phyloP scores from a whole-genome alignment of 1,140 invertebrate species.

The Drosophila pallidifrons region DNA sequence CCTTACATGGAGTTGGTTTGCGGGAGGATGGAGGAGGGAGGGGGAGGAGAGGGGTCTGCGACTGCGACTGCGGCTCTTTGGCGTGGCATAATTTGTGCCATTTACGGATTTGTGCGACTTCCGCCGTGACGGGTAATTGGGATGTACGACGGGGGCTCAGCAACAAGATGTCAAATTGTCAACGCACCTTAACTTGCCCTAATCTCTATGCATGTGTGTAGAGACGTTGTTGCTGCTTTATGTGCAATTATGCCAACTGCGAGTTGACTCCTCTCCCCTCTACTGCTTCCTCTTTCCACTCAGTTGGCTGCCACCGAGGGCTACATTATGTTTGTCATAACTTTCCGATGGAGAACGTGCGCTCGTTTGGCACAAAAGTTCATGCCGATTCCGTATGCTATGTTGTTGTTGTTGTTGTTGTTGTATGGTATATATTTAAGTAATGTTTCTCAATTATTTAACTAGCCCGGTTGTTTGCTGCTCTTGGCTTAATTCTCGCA shows the following conservation, averaged over 20 bases:
- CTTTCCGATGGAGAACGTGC: conserved; percentile 12
- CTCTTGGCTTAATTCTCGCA: neutral
- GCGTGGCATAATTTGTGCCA: conserved; percentile 68
- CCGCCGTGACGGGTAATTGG: conserved; percentile 41
- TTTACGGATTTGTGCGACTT: conserved; percentile 77
- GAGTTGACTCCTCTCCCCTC: conserved; percentile 24
- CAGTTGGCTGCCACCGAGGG: neutral
- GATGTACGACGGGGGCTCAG: conserved; percentile 1
- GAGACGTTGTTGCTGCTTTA: conserved; percentile 53
- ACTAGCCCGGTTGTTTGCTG: neutral
- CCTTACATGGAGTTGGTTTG: conserved; percentile 46
- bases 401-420: too few relatives aligned
- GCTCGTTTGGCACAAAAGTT: conserved; percentile 1
- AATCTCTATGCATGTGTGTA: conserved; percentile 37
- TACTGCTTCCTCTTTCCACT: conserved; percentile 8
- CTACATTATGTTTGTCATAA: conserved; percentile 64
- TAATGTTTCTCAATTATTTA: conserved; percentile 8
- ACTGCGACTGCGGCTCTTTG: conserved; percentile 33
- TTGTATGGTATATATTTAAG: neutral
- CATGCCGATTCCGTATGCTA: neutral
- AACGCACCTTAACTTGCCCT: conserved; percentile 48
- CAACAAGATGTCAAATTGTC: conserved; percentile 72
- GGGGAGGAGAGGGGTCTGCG: conserved; percentile 22
- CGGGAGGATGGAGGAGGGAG: neutral
- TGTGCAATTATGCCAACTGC: conserved; percentile 69